Evolutionary conservation across 92 coral and sea anemone genomes (phyloP).

Genomic region (Paragorgia papillata): DNA sequence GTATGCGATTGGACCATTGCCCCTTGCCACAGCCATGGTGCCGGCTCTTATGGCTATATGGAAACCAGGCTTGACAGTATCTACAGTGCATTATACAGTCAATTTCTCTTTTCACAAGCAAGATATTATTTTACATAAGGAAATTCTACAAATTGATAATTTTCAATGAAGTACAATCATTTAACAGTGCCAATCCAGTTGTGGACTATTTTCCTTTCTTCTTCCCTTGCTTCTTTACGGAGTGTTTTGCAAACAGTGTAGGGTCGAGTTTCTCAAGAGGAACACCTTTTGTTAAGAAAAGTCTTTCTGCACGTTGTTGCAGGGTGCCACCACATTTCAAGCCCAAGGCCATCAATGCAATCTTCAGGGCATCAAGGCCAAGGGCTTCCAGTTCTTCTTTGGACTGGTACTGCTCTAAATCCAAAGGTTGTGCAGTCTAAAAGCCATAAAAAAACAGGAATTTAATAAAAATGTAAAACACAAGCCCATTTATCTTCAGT

Average conservation of each 20-base stretch:
- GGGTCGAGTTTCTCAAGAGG: constrained; percentile 85
- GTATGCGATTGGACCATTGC: no score
- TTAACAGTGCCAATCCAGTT: neutral
- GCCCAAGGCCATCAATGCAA: constrained; percentile 75
- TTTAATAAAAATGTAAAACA: no score
- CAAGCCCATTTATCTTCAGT: no score
- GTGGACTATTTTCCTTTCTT: constrained; percentile 23
- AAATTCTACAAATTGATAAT: no score
- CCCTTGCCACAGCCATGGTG: no score
- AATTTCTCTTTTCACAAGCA: no score
- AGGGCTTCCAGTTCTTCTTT: constrained; percentile 72
- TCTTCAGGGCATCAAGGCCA: constrained; percentile 79
- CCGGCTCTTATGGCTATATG: no score
- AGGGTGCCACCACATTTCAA: constrained; percentile 97
- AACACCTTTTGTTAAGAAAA: constrained; percentile 82
- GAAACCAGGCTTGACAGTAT: no score
- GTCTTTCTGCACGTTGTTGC: constrained; percentile 94
- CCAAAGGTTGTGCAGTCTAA: constrained; percentile 51
- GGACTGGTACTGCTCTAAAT: constrained; percentile 68
- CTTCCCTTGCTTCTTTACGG: constrained; percentile 61
- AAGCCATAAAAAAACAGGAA: no score
- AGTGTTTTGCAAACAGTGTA: constrained; percentile 80
- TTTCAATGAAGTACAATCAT: no score
- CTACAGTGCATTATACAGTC: no score
- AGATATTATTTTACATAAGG: no score